phyloP scores from a whole-genome alignment of 2,797 vertebrate genomes.

The Falco cherrug region DNA sequence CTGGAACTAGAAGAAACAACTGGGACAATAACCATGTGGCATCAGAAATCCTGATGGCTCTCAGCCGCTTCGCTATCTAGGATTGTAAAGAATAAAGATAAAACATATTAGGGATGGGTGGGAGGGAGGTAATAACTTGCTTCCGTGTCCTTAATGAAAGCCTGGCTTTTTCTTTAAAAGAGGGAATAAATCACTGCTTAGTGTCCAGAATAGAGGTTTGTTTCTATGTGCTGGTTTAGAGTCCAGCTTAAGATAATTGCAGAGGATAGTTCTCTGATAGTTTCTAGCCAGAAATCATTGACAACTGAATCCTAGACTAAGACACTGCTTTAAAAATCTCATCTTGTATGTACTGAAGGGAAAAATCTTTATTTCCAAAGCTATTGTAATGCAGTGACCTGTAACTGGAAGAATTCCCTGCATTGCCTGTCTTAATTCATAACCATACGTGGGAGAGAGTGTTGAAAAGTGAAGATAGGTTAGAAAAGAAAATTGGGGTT shows the following conservation, averaged over 20 bases:
- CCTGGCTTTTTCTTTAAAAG: conserved; percentile 1
- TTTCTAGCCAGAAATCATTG: conserved; percentile 8
- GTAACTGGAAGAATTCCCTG: conserved; percentile 52
- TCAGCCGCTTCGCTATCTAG: background rate
- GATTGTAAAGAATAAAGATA: conserved; percentile 56
- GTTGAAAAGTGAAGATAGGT: conserved; percentile 33
- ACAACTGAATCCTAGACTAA: conserved; percentile 11
- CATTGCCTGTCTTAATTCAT: conserved; percentile 63
- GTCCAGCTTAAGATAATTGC: background rate
- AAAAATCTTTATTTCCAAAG: conserved; percentile 47
- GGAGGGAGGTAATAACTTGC: conserved; percentile 16
- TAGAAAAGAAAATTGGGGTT: conserved; percentile 51
- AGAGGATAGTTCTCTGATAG: background rate
- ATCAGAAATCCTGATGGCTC: background rate
- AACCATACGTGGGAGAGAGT: conserved; percentile 50
- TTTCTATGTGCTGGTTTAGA: background rate
- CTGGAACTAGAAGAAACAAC: conserved; percentile 48
- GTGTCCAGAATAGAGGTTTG: background rate
- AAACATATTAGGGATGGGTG: conserved; percentile 18
- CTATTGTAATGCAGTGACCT: conserved; percentile 49
- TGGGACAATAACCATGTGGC: conserved; percentile 27
- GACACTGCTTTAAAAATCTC: background rate
- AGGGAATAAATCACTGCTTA: background rate
- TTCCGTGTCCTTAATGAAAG: conserved; percentile 25
- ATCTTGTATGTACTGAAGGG: background rate